Evolutionary conservation across 1,140 invertebrate genomes (phyloP), one percentile per base, ranked within the genome.

Genomic region (Drosophila setifemur): DNA sequence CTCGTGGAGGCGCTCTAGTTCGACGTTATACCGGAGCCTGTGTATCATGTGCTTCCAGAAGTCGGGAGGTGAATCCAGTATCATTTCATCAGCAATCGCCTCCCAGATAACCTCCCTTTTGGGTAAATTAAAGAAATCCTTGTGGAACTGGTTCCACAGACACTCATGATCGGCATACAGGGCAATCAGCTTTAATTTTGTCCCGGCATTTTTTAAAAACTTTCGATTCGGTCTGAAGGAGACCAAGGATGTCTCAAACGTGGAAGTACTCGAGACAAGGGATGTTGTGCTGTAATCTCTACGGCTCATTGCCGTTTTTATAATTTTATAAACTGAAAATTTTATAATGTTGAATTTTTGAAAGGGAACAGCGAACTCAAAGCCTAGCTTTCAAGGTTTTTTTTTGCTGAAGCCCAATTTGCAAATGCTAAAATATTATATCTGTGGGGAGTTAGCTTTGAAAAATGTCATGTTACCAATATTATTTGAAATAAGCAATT

Each of bases 91-190:
- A 1, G 81, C 75, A 6, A 85, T 76, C 4, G 58, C n/a, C 6
- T 61, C 5, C 81, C 81, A 85, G n/a, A 72, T 23, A 5, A 33
- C 1, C 2, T 72, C 61, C 28, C 53, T 85, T 1, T 55, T 16
- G 0, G 21, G 23, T 1, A 73, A 58, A 29, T 85, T 76, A n/a
- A 57, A 64, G n/a, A 69, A 85, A 16, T 85, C 53, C 11, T 39
- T 55, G 33, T 75, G 35, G 5, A 42, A 45, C n/a, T 86, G 50
- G 47, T 76, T 79, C 81, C 81, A 85, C 11, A 85, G 39, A 9
- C 75, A 86, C 18, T 75, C 49, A 3, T 86, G 12, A 4, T 55
- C 6, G 2, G 28, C 61, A 25, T 81, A 85, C 1, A 85, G 40
- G 23, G 67, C 54, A 8, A 85, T 76, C 5, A 85, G 12, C 16